A percentile compares a stretch with the other conserved stretches of the same genome.
Evolutionary conservation across 2,113 vertebrate genomes (phyloP).

Genomic region (Equus quagga): DNA sequence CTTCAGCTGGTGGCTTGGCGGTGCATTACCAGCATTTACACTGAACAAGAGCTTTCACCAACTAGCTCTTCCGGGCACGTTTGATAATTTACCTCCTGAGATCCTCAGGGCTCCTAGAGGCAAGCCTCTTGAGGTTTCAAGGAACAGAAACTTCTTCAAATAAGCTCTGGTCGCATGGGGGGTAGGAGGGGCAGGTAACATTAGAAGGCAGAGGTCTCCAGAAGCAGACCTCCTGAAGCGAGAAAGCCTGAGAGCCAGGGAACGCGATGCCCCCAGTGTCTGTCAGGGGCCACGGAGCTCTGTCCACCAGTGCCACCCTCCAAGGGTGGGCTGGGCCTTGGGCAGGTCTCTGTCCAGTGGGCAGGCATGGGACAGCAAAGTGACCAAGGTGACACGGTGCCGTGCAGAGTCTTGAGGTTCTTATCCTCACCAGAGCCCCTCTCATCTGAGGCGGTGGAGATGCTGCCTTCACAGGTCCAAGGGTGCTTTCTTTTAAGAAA

Average conservation of each 20-base stretch:
- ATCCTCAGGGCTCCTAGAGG: not conserved
- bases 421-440: not conserved
- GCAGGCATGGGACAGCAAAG: not conserved
- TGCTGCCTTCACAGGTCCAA: not conserved
- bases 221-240: rapidly evolving
- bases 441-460: not conserved
- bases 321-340: not conserved
- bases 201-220: not conserved
- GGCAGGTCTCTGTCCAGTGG: not conserved
- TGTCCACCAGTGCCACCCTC: not conserved
- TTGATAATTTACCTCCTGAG: not conserved
- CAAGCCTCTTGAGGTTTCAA: not conserved
- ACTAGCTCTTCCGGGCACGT: rapidly evolving
- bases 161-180: not conserved
- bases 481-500: not conserved
- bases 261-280: rapidly evolving
- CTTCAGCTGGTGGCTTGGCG: not conserved
- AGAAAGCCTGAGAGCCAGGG: not conserved
- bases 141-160: not conserved
- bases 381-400: rapidly evolving
- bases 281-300: not conserved
- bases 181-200: not conserved
- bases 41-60: too few species aligned
- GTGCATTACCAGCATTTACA: rapidly evolving
- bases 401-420: not conserved